A percentile compares a stretch with the other conserved stretches of the same genome.
Evolutionary conservation across 2,797 vertebrate genomes (phyloP).

Genomic region (Rhincodon typus): DNA sequence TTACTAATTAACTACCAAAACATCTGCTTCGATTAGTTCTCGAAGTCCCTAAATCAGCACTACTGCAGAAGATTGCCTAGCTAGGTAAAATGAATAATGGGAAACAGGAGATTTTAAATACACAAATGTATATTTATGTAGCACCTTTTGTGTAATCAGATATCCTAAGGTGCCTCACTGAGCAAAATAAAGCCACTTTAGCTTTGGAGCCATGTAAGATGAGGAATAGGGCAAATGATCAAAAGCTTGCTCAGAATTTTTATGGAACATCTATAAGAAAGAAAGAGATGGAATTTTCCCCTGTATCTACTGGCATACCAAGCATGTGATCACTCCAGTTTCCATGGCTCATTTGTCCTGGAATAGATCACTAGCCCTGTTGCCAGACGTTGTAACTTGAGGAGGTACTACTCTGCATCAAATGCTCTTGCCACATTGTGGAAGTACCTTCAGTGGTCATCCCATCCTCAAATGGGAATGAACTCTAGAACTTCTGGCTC

Average conservation of each 20-base stretch:
- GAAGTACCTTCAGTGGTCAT: too few species aligned
- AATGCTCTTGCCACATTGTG: too few species aligned
- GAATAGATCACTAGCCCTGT: too few species aligned
- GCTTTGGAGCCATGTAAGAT: background rate
- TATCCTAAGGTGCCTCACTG: background rate
- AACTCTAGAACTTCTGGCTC: too few species aligned
- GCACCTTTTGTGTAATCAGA: background rate
- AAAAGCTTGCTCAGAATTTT: background rate
- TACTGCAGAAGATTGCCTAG: background rate
- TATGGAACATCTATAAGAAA: background rate
- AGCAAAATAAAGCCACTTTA: background rate
- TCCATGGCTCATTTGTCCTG: too few species aligned
- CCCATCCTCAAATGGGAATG: too few species aligned
- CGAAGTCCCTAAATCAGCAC: background rate
- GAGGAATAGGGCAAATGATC: background rate
- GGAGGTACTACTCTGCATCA: too few species aligned
- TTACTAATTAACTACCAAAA: background rate
- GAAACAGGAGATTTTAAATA: background rate
- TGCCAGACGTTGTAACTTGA: too few species aligned
- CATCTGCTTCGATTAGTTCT: background rate
- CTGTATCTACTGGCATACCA: too few species aligned
- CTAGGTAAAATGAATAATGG: background rate
- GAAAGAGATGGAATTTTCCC: background rate
- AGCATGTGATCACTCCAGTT: too few species aligned
- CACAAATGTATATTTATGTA: background rate